Percentiles rank a stretch among this genome's conserved stretches.
Evolutionary conservation across 2,113 vertebrate genomes (phyloP).

Genomic region (Donacobius atricapilla): DNA sequence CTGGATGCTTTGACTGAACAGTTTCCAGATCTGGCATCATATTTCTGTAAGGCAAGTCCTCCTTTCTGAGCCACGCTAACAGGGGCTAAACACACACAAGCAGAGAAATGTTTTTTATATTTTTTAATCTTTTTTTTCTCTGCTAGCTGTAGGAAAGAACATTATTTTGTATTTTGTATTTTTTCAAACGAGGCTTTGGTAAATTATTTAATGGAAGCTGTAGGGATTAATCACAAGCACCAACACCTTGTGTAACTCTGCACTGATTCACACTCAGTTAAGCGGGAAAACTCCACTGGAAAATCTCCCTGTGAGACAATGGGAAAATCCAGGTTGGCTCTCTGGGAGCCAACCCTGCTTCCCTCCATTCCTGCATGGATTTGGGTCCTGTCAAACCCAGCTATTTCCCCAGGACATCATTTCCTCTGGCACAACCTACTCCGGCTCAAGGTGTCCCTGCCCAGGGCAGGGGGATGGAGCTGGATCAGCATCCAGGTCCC

Average conservation of each 20-base stretch:
- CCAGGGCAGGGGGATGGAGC: neutral
- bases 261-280: neutral
- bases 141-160: neutral
- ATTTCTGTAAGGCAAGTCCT: neutral
- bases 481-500: neutral
- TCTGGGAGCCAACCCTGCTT: neutral
- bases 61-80: neutral
- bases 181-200: neutral
- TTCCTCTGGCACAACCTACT: neutral
- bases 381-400: neutral
- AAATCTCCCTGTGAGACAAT: neutral
- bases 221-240: neutral
- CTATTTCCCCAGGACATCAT: neutral
- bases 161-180: fast-evolving
- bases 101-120: neutral
- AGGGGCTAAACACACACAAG: neutral
- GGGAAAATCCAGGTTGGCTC: neutral
- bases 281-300: neutral
- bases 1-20: neutral
- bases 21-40: neutral
- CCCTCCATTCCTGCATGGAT: neutral
- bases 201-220: neutral
- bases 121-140: neutral
- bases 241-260: neutral
- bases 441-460: neutral